Evolutionary conservation across 2,888 invertebrate genomes (phyloP).

Genomic region (Eretmocerus hayati): DNA sequence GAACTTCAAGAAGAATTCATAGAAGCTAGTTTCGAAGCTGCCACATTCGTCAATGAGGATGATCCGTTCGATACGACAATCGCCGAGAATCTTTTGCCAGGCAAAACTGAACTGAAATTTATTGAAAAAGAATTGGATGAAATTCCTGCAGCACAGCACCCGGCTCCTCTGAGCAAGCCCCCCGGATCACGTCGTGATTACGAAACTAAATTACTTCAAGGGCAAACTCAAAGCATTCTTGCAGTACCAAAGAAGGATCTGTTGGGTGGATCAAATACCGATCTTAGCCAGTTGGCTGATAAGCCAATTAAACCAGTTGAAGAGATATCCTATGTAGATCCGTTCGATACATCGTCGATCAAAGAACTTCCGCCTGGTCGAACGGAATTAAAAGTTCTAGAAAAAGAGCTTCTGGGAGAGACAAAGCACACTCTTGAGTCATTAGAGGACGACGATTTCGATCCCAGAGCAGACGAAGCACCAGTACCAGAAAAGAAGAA

Average conservation of each 20-base stretch:
- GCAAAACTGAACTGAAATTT: conserved; percentile 54
- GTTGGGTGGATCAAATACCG: conserved; percentile 69
- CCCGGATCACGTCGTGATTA: conserved; percentile 48
- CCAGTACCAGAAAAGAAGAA: conserved; percentile 21
- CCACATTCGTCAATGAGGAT: conserved; percentile 51
- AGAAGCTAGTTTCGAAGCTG: conserved; percentile 39
- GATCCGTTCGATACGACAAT: conserved; percentile 85
- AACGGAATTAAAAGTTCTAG: conserved; percentile 70
- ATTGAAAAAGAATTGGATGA: conserved; percentile 59
- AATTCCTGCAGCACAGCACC: conserved; percentile 46
- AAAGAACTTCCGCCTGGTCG: conserved; percentile 67
- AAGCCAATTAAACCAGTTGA: conserved; percentile 61
- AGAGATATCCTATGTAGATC: conserved; percentile 64
- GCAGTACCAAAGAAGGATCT: conserved; percentile 54
- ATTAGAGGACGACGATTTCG: conserved; percentile 72
- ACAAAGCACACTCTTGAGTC: conserved; percentile 45
- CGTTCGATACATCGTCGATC: conserved; percentile 78
- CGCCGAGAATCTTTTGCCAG: conserved; percentile 67
- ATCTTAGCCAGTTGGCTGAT: conserved; percentile 62
- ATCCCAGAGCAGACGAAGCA: conserved; percentile 62
- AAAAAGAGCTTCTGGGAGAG: conserved; percentile 63
- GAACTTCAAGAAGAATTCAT: conserved; percentile 40
- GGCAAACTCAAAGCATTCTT: conserved; percentile 18
- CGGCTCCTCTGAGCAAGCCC: conserved; percentile 60
- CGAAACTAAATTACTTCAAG: conserved; percentile 37